Evolutionary conservation across 2,888 invertebrate species (phyloP).

Genomic region (Dryococelus australis): DNA sequence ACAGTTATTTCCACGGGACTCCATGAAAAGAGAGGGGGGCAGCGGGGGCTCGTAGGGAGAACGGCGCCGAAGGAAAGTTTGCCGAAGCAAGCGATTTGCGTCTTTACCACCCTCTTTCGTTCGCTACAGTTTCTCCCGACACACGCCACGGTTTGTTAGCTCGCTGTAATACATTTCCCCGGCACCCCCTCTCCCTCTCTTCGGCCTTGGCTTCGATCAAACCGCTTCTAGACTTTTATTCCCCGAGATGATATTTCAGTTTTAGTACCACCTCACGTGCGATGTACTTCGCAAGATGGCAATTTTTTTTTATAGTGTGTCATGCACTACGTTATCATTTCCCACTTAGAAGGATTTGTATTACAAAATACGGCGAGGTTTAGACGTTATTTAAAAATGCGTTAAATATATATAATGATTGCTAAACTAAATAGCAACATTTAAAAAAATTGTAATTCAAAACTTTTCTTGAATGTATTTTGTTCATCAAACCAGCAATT

Average conservation of each 20-base stretch:
- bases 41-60: slow-evolving; percentile 55
- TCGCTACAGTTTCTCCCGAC: not conserved
- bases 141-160: slow-evolving; percentile 19
- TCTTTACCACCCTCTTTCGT: slow-evolving; percentile 17
- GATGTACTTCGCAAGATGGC: not conserved
- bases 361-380: too few relatives aligned
- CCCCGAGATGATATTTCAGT: not conserved
- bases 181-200: not conserved
- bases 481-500: too few relatives aligned
- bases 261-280: not conserved
- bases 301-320: too few relatives aligned
- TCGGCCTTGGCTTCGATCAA: not conserved
- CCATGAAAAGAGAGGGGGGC: slow-evolving; percentile 50
- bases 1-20: slow-evolving; percentile 59
- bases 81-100: slow-evolving; percentile 33
- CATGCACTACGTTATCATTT: too few relatives aligned
- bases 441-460: too few relatives aligned
- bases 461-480: too few relatives aligned
- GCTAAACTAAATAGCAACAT: too few relatives aligned
- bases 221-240: not conserved
- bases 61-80: slow-evolving; percentile 50
- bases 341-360: too few relatives aligned
- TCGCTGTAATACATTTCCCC: slow-evolving; percentile 12
- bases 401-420: too few relatives aligned
- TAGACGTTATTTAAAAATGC: too few relatives aligned